Evolutionary conservation across 2,888 invertebrate genomes (phyloP), one percentile per base, ranked within the genome.

Genomic region (Pollenia amentaria): DNA sequence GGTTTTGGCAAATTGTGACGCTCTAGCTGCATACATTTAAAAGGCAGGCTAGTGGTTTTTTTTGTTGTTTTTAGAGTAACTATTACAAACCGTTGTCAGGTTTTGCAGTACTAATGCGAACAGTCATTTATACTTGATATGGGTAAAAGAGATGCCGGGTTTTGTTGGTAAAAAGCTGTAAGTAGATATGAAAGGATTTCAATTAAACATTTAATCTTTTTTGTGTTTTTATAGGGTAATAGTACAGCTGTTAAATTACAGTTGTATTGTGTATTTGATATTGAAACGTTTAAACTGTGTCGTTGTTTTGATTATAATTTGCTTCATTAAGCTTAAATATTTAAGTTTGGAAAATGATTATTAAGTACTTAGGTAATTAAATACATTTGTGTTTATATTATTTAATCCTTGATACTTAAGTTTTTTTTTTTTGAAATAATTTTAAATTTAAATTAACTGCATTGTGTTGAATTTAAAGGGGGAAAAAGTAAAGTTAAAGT

Each of bases 1-100:
- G 87, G 90, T 90, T 90, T 91, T 91, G 86, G 91, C 91, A 84
- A 91, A 90, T 77, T 91, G 92, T 80, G 91, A 89, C 60, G 90
- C 90, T 67, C 91, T 90, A 67, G 88, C 85, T 78, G 88, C 88
- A 88, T 88, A 88, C 88, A 88, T 88, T 86, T 84, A 88, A 79
- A 73, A 55, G 77, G 72, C 76, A 73, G 76, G 51, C 14, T 69
- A 51, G 51, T 69, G 0, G 29, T 29, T 29, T 16, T 18, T 11
- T 44, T 38, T n/a, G 40, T 51, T 70, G 21, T 40, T n/a, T 21
- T 51, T 21, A 65, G 51, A 29, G 6, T 29, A 6, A 0, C 29
- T 67, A 38, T 65, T 38, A 73, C 9, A 78, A 64, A 53, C 40
- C 46, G 10, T 53, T 16, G 29, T 9, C 29, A 40, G 44, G 40